Evolutionary conservation across 2,797 vertebrate species (phyloP).

Genomic region (Crenuchus spilurus): DNA sequence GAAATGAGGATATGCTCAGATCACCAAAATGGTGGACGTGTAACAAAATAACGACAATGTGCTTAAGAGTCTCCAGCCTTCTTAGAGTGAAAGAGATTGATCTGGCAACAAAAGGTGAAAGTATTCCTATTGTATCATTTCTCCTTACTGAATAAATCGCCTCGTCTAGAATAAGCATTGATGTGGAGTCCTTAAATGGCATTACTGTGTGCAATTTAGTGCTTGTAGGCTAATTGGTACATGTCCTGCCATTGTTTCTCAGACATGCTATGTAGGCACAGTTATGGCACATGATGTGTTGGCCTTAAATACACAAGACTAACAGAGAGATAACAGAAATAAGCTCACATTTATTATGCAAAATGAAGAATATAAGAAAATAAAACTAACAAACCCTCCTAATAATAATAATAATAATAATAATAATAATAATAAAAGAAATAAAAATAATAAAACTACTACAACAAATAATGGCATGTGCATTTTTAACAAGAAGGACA

Average conservation of each 20-base stretch:
- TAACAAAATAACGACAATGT: constrained; percentile 47
- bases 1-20: constrained; percentile 64
- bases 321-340: constrained; percentile 37
- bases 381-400: too few relatives aligned
- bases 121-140: constrained; percentile 17
- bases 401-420: too few relatives aligned
- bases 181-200: constrained; percentile 1
- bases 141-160: constrained; percentile 14
- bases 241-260: constrained; percentile 25
- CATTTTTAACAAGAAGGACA: constrained; percentile 35
- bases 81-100: constrained; percentile 28
- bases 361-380: constrained; percentile 32
- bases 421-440: constrained; percentile 4
- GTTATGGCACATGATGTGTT: constrained; percentile 28
- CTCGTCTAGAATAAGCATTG: constrained; percentile 30
- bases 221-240: constrained; percentile 21
- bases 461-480: constrained; percentile 43
- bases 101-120: constrained; percentile 25
- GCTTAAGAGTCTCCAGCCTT: constrained; percentile 35
- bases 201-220: constrained; percentile 5
- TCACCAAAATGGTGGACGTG: constrained; percentile 48
- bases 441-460: constrained; percentile 27
- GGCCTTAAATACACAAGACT: constrained; percentile 31
- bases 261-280: constrained; percentile 28
- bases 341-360: constrained; percentile 59